Percentiles rank a stretch among this genome's conserved stretches.
Evolutionary conservation across 2,797 vertebrate genomes (phyloP).

Genomic region (Eupleurogrammus muticus): DNA sequence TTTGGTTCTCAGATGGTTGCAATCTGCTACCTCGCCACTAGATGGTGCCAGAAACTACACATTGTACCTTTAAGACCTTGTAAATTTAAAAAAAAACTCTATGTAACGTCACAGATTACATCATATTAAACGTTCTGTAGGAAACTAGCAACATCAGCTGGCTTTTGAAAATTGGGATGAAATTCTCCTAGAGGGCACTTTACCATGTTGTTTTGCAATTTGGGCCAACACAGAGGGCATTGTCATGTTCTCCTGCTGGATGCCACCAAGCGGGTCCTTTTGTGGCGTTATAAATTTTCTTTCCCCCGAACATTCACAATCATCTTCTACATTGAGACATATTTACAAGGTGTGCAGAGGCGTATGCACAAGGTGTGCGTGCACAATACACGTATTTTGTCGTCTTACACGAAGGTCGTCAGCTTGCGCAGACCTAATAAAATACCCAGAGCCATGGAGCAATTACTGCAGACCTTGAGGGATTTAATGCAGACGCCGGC

Average conservation of each 20-base stretch:
- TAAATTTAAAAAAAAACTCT: background rate
- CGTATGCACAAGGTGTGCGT: conserved; percentile 33
- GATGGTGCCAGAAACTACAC: no score
- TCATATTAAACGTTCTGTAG: background rate
- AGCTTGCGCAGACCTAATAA: conserved; percentile 35
- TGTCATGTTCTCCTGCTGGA: no score
- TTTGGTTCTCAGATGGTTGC: no score
- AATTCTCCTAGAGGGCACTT: no score
- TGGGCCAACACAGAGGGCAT: no score
- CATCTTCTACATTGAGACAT: background rate
- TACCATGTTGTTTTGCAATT: no score
- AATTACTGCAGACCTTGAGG: conserved; percentile 33
- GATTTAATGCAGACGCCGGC: conserved; percentile 15
- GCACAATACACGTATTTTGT: conserved; percentile 27
- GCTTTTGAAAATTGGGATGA: background rate
- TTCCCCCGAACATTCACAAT: no score
- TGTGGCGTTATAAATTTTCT: no score
- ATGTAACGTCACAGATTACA: background rate
- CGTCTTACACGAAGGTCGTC: conserved; percentile 53
- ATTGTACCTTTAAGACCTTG: no score
- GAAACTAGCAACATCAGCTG: background rate
- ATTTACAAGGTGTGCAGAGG: conserved; percentile 30
- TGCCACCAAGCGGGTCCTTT: no score
- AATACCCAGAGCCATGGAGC: conserved; percentile 11
- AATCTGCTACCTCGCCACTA: no score